Evolutionary conservation across 2,797 vertebrate genomes (phyloP).

Genomic region (Clarias fuscus): DNA sequence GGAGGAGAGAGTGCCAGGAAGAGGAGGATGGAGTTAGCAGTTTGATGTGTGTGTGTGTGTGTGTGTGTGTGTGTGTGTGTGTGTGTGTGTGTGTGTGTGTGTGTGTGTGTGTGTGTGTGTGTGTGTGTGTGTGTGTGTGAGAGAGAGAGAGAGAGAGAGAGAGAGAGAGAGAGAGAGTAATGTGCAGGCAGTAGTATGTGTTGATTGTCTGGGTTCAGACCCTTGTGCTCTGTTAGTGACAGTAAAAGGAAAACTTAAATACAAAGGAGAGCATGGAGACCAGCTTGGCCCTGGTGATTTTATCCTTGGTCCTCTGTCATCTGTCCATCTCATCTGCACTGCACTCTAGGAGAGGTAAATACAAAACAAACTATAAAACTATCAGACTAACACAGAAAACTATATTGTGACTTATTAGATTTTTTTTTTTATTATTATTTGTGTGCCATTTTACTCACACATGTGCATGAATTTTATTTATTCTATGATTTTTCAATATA

Average conservation of each 20-base stretch:
- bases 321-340: constrained; percentile 59
- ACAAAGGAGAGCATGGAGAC: constrained; percentile 41
- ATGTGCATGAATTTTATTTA: not conserved
- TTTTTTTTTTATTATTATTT: not conserved
- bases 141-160: not conserved
- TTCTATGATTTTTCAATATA: not conserved
- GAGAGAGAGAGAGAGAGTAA: not conserved
- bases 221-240: not conserved
- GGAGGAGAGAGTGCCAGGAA: constrained; percentile 23
- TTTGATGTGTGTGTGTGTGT: constrained; percentile 28
- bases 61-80: not conserved
- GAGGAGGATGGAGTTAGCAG: constrained; percentile 34
- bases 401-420: not conserved
- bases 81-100: constrained; percentile 32
- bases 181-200: constrained; percentile 13
- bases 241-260: constrained; percentile 22
- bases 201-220: constrained; percentile 17
- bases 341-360: constrained; percentile 72
- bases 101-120: not conserved
- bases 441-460: not conserved
- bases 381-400: not conserved
- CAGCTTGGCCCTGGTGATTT: constrained; percentile 58
- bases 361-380: not conserved
- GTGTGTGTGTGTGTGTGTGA: too few relatives aligned
- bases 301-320: constrained; percentile 62